A percentile compares a stretch with the other conserved stretches of the same genome.
Evolutionary conservation across 2,888 invertebrate genomes (phyloP).

Genomic region (Drosophila dives): DNA sequence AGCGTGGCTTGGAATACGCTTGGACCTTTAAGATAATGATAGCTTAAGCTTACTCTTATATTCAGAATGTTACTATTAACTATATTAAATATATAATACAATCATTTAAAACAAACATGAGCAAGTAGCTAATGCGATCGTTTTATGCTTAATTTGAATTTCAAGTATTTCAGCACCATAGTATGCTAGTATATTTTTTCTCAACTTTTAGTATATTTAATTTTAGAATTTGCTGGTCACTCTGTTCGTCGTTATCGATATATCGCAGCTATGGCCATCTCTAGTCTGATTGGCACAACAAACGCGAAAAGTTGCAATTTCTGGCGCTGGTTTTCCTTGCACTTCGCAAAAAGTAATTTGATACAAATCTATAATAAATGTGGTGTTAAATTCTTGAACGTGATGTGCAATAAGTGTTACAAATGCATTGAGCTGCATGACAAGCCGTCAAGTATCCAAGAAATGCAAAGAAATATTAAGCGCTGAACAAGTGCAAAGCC

Average conservation of each 20-base stretch:
- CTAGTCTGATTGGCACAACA: slow-evolving; percentile 72
- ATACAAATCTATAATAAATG: slow-evolving; percentile 8
- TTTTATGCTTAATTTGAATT: not conserved
- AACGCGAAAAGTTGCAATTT: slow-evolving; percentile 66
- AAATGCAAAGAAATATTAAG: slow-evolving; percentile 10
- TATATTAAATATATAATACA: not conserved
- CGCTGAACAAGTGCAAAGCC: slow-evolving; percentile 61
- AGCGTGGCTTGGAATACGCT: slow-evolving; percentile 78
- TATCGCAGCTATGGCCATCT: slow-evolving; percentile 17
- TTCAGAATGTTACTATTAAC: not conserved
- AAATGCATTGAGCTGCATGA: not conserved
- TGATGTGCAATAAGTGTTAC: not conserved
- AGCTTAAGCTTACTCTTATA: not conserved
- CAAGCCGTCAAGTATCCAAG: not conserved
- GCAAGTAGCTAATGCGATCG: not conserved
- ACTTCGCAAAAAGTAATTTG: slow-evolving; percentile 56
- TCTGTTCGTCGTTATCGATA: slow-evolving; percentile 12
- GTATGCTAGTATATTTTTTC: slow-evolving; percentile 2
- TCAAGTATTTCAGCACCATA: not conserved
- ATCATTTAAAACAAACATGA: not conserved
- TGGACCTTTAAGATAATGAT: slow-evolving; percentile 84
- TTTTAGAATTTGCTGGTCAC: slow-evolving; percentile 7
- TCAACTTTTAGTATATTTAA: not conserved
- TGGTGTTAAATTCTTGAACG: slow-evolving; percentile 1
- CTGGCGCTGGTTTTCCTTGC: slow-evolving; percentile 58